Base-by-base conservation (phyloP, 2,797 vertebrate species). In the Pelodytes ibericus region DNA sequence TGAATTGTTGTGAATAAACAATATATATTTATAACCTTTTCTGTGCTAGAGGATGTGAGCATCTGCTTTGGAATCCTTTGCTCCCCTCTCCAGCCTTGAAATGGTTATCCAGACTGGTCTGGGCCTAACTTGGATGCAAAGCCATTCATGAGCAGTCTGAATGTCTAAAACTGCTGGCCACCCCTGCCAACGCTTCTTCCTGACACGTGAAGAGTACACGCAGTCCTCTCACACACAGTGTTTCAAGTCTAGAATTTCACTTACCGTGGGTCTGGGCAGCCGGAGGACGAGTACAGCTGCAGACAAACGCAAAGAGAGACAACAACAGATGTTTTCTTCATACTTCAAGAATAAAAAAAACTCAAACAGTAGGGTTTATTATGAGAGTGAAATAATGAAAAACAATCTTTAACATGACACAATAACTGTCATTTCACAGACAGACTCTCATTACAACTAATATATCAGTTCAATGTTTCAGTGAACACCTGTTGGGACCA, bases 181-280 rank as follows among this genome's bases (percentile, higher is more conserved):
- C 41, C 41, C 41, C 41, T 13, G 61, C 61, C 18, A 25, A 39
- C 4, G 20, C 20, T 63, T 4, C n/a, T 63, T 22, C 20, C n/a
- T 63, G 31, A 20, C 61, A 39, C 13, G 33, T 53, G 33, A 63
- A 63, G 27, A 39, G 61, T 24, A 63, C 61, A 63, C 33, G 15
- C 61, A 63, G 33, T 63, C 11, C 33, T 63, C 11, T 31, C 61
- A 63, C 29, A 53, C 49, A 24, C 49, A 53, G 49, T 24, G 49
- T 24, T 22, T 39, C 61, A 6, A 13, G 31, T 63, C 33, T 63
- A 63, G 61, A 41, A 63, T 63, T 63, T 39, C 61, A 63, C 20
- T 36, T 22, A 15, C 30, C 25, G 33, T 20, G 24, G n/a, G 2
- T 20, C 31, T 10, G n/a, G n/a, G 22, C 33, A 63, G 27, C 33